Conservation (phyloP, 2,888 invertebrate species). For the Bhutanitis thaidina region DNA sequence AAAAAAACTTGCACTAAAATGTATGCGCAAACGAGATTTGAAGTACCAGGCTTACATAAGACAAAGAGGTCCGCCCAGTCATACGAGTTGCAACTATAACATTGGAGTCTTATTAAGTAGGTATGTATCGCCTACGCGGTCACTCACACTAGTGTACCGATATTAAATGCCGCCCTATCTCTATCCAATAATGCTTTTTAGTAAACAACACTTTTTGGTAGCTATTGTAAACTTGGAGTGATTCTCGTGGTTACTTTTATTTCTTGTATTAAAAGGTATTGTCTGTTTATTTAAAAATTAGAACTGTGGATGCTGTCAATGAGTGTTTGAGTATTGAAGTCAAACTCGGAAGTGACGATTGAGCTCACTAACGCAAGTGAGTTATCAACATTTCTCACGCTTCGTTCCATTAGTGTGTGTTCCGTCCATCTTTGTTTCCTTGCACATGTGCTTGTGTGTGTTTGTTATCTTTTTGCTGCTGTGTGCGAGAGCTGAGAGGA, state of each 20-base stretch:
- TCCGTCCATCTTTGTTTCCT: conserved; percentile 51
- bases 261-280: too few relatives aligned
- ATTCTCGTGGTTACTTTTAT: too few relatives aligned
- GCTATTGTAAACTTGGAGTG: too few relatives aligned
- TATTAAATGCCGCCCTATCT: conserved; percentile 58
- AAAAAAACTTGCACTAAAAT: conserved; percentile 72
- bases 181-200: conserved; percentile 47
- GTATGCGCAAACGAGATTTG: conserved; percentile 72
- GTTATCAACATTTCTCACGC: conserved; percentile 79
- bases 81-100: conserved; percentile 48
- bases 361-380: conserved; percentile 69
- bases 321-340: conserved; percentile 16
- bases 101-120: conserved; percentile 43
- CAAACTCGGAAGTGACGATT: conserved; percentile 72
- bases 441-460: conserved; percentile 34
- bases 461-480: conserved; percentile 33
- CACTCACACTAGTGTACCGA: conserved; percentile 41
- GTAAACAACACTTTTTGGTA: conserved; percentile 2
- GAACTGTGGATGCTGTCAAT: neutral
- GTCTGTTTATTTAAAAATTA: neutral
- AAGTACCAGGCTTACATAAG: conserved; percentile 68
- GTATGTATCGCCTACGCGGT: conserved; percentile 50
- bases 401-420: conserved; percentile 61
- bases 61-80: conserved; percentile 46
- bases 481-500: conserved; percentile 70